phyloP scores from a whole-genome alignment of 2,888 invertebrate species.

The Tryphoninae sp. region DNA sequence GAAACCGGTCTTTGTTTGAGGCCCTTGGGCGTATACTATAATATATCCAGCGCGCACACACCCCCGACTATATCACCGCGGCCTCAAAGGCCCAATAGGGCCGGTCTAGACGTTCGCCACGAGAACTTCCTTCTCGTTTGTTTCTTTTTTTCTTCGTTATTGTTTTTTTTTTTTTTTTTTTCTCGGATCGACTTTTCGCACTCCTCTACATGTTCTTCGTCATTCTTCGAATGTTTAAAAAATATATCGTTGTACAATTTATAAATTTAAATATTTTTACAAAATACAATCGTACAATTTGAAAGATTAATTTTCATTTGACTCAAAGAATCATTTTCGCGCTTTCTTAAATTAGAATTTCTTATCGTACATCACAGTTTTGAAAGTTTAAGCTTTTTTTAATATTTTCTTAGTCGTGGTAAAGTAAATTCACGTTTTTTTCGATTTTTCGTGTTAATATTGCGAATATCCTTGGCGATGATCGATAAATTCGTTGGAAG shows the following conservation, averaged over 20 bases:
- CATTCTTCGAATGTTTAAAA: not conserved
- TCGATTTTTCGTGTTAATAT: not conserved
- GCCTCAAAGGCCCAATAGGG: conserved; percentile 64
- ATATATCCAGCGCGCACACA: conserved; percentile 19
- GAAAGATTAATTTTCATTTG: too few relatives aligned
- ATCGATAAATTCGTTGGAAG: conserved; percentile 59
- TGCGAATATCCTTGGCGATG: conserved; percentile 31
- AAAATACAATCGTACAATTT: too few relatives aligned
- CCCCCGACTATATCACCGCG: conserved; percentile 55
- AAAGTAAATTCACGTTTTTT: conserved; percentile 6
- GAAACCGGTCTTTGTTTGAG: conserved; percentile 78
- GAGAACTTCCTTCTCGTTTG: conserved; percentile 41
- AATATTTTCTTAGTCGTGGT: conserved; percentile 4
- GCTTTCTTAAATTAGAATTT: too few relatives aligned
- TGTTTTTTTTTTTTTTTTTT: not conserved
- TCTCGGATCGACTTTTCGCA: conserved; percentile 39
- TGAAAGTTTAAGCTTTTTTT: not conserved
- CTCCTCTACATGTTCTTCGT: conserved; percentile 38
- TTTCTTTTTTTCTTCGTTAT: conserved; percentile 19
- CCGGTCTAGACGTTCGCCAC: conserved; percentile 66
- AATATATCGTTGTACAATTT: too few relatives aligned
- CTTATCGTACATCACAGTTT: not conserved
- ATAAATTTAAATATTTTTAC: too few relatives aligned
- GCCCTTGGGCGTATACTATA: conserved; percentile 58
- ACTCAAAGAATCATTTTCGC: too few relatives aligned